Conservation (phyloP, 1,140 invertebrate species). For the Trialeurodes vaporariorum region DNA sequence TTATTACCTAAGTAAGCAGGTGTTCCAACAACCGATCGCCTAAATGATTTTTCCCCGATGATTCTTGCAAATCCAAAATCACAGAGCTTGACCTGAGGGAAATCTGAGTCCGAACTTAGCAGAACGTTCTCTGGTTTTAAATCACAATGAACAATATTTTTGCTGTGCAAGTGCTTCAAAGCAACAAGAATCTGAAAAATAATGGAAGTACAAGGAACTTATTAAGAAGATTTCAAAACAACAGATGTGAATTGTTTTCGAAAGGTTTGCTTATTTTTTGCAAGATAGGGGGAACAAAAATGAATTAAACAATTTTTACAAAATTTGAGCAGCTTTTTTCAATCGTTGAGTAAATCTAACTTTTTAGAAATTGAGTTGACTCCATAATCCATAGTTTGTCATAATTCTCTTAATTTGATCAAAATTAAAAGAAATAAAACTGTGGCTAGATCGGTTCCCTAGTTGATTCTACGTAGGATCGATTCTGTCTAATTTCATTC, state of each 20-base stretch:
- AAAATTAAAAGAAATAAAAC: no score
- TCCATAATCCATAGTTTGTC: no score
- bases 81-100: conserved; percentile 96
- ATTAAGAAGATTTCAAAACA: not conserved
- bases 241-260: not conserved
- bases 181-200: conserved; percentile 80
- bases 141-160: conserved; percentile 97
- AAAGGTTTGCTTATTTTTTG: no score
- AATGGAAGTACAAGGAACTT: not conserved
- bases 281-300: no score
- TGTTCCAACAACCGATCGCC: conserved; percentile 93
- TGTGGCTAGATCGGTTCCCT: no score
- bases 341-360: no score
- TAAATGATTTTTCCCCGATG: conserved; percentile 96
- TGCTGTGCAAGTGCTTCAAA: conserved; percentile 94
- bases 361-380: no score
- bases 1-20: conserved; percentile 91
- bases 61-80: conserved; percentile 98
- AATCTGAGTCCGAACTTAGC: conserved; percentile 81
- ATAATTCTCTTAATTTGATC: no score
- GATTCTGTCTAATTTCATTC: no score
- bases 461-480: no score
- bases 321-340: no score
- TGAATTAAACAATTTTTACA: no score
- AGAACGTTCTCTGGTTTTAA: conserved; percentile 98